Percentiles rank a stretch among this genome's conserved stretches.
Evolutionary conservation across 2,888 invertebrate species (phyloP).

Genomic region (Diadromus collaris): DNA sequence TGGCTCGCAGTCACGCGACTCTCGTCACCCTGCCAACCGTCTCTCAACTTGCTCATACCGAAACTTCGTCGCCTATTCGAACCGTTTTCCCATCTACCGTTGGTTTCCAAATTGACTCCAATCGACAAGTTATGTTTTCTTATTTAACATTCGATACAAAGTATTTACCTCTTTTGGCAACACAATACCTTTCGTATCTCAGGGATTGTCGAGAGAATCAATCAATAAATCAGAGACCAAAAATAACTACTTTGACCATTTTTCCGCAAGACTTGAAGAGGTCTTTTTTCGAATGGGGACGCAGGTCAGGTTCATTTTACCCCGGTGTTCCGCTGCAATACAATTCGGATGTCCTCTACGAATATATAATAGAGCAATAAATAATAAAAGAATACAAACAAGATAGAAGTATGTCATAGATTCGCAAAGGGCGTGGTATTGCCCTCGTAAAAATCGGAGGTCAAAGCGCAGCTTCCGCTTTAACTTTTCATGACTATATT

Average conservation of each 20-base stretch:
- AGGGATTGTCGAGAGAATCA: background rate
- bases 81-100: background rate
- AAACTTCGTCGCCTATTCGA: constrained; percentile 12
- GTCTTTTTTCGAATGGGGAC: background rate
- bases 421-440: background rate
- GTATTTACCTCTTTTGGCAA: background rate
- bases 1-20: constrained; percentile 60
- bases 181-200: no score
- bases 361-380: background rate
- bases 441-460: background rate
- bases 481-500: constrained; percentile 54
- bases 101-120: background rate
- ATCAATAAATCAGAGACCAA: background rate
- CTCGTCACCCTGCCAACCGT: constrained; percentile 3
- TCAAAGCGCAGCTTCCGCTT: constrained; percentile 23
- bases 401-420: background rate
- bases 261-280: background rate
- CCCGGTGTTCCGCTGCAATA: no score
- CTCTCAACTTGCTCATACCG: background rate
- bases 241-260: background rate
- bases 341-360: background rate
- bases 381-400: background rate
- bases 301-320: no score
- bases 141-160: background rate
- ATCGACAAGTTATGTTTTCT: background rate